phyloP scores from a whole-genome alignment of 2,113 vertebrate genomes.

The Pygoscelis antarcticus region DNA sequence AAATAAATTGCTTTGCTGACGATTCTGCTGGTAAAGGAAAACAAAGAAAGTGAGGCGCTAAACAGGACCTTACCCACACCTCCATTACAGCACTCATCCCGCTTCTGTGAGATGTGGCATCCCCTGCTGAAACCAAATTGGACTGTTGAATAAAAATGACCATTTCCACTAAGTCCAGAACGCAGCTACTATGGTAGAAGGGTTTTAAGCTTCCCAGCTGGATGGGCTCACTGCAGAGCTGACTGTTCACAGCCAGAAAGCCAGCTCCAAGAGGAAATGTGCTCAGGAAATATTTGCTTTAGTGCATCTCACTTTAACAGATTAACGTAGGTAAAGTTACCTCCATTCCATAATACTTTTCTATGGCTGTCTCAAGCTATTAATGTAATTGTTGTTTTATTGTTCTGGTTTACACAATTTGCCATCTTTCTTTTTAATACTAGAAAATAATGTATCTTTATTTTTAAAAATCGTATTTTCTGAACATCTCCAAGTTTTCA shows the following conservation, averaged over 20 bases:
- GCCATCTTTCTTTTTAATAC: background rate
- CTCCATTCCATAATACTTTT: background rate
- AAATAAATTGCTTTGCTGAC: background rate
- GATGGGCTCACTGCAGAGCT: background rate
- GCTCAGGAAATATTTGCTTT: background rate
- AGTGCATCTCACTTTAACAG: background rate
- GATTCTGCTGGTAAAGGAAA: background rate
- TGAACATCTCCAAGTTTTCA: background rate
- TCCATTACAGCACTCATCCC: background rate
- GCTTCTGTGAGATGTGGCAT: background rate
- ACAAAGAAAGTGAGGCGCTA: background rate
- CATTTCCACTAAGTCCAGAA: background rate
- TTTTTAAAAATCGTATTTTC: background rate
- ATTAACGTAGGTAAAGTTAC: background rate
- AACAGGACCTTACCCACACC: background rate
- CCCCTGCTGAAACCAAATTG: background rate
- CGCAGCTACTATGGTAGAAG: background rate
- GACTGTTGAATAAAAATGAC: background rate
- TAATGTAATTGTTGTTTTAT: too few species aligned
- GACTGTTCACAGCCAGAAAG: background rate
- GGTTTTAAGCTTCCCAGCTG: background rate
- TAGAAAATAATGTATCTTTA: background rate
- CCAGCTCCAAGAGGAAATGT: background rate
- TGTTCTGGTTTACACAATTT: background rate
- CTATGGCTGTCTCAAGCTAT: background rate